Evolutionary conservation across 2,797 vertebrate species (phyloP).

Genomic region (Cyprinella venusta): DNA sequence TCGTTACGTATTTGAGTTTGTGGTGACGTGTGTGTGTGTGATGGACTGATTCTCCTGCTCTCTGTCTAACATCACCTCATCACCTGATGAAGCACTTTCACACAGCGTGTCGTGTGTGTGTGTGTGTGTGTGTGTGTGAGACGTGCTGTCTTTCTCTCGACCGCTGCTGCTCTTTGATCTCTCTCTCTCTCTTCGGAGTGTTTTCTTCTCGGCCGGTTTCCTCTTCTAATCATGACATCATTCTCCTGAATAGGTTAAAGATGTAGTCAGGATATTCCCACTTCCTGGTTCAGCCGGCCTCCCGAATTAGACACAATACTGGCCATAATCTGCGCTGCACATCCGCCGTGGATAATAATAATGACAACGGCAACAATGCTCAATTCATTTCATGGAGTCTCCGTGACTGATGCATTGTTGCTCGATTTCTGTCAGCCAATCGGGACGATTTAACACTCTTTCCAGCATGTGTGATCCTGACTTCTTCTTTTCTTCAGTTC

Average conservation of each 20-base stretch:
- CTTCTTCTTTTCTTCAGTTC: too few species aligned
- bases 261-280: slow-evolving; percentile 82
- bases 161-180: slow-evolving; percentile 77
- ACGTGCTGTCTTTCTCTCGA: slow-evolving; percentile 59
- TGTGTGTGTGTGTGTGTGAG: background rate
- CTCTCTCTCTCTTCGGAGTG: slow-evolving; percentile 58
- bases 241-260: slow-evolving; percentile 85
- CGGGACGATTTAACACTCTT: slow-evolving; percentile 50
- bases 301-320: slow-evolving; percentile 79
- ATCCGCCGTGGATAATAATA: slow-evolving; percentile 37
- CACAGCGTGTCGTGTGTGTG: slow-evolving; percentile 24
- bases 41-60: slow-evolving; percentile 60
- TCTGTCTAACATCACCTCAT: slow-evolving; percentile 79
- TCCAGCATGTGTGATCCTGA: too few species aligned
- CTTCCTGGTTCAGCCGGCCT: slow-evolving; percentile 69
- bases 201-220: slow-evolving; percentile 84
- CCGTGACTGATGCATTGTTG: background rate
- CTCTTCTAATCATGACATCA: slow-evolving; percentile 89
- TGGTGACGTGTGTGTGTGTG: too few species aligned
- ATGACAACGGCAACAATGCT: slow-evolving; percentile 36
- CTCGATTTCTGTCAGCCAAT: slow-evolving; percentile 28
- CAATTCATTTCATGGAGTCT: slow-evolving; percentile 7
- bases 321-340: slow-evolving; percentile 33
- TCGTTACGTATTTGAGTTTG: too few species aligned
- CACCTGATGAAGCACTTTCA: slow-evolving; percentile 61